Percentiles rank a stretch among this genome's conserved stretches.
Evolutionary conservation across 2,797 vertebrate species (phyloP).

Genomic region (Ctenopoma multispine): DNA sequence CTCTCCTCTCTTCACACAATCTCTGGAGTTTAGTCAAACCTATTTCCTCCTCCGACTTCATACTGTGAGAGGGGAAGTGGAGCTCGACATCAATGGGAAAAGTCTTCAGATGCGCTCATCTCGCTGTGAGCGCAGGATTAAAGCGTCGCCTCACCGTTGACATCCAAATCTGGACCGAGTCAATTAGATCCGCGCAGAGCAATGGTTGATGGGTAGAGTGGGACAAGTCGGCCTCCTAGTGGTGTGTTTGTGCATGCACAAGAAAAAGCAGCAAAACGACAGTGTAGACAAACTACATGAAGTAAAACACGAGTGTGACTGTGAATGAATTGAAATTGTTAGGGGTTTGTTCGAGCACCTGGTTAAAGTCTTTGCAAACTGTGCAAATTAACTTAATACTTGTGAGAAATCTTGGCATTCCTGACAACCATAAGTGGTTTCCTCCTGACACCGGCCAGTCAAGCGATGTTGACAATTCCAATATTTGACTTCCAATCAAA

Average conservation of each 20-base stretch:
- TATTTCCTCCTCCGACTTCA: constrained; percentile 63
- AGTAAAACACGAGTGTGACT: neutral
- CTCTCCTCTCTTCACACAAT: constrained; percentile 5
- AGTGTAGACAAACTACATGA: neutral
- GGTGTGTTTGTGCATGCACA: constrained; percentile 56
- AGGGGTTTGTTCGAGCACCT: neutral
- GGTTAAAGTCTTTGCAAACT: neutral
- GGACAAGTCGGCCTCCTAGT: constrained; percentile 80
- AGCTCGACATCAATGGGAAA: constrained; percentile 55
- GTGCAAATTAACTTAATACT: neutral
- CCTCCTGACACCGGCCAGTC: constrained; percentile 11
- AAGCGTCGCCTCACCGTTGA: constrained; percentile 57
- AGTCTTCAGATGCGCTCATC: constrained; percentile 53
- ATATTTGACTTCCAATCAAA: constrained; percentile 68
- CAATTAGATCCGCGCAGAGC: constrained; percentile 59
- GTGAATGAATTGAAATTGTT: neutral
- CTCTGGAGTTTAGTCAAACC: constrained; percentile 72
- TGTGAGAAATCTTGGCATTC: neutral
- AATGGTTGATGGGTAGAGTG: constrained; percentile 13
- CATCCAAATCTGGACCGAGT: constrained; percentile 69
- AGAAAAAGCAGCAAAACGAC: neutral
- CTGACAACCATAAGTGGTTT: constrained; percentile 1
- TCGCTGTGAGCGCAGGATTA: constrained; percentile 66
- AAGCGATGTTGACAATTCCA: constrained; percentile 40
- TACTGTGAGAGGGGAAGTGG: constrained; percentile 56